Conservation (phyloP, 2,888 invertebrate species). For the Melanargia galathea region DNA sequence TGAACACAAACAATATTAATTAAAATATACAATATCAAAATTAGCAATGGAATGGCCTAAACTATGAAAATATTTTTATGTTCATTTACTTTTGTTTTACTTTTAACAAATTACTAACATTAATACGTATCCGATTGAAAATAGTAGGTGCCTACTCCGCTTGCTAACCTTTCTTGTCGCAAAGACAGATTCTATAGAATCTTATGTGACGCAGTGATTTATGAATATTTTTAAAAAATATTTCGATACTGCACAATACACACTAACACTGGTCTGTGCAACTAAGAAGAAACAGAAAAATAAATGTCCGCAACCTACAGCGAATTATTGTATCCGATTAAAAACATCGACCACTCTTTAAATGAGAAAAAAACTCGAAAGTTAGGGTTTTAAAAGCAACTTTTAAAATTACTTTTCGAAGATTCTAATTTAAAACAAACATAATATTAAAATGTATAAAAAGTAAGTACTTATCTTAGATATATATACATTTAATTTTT, state of each 20-base stretch:
- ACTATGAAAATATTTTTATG: slow-evolving; percentile 45
- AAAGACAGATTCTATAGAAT: slow-evolving; percentile 4
- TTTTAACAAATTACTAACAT: slow-evolving; percentile 7
- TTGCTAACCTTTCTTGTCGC: background rate
- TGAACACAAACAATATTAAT: slow-evolving; percentile 24
- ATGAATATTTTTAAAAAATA: slow-evolving; percentile 9
- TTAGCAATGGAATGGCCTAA: slow-evolving; percentile 36
- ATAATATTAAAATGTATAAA: too few species aligned
- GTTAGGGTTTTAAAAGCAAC: too few species aligned
- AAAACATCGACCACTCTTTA: background rate
- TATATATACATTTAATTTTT: too few species aligned
- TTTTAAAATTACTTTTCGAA: background rate
- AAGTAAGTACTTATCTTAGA: background rate
- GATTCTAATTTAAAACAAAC: background rate
- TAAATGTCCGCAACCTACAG: background rate
- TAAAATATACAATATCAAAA: slow-evolving; percentile 25
- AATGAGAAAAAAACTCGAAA: too few species aligned
- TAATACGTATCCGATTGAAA: background rate
- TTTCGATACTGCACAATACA: background rate
- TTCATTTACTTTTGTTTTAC: background rate
- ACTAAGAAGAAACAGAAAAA: slow-evolving; percentile 9
- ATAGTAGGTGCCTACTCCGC: background rate
- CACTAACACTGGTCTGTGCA: background rate
- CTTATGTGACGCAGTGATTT: background rate
- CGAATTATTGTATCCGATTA: too few species aligned